Base-by-base conservation (phyloP, 2,797 vertebrate species). In the Salmo trutta region DNA sequence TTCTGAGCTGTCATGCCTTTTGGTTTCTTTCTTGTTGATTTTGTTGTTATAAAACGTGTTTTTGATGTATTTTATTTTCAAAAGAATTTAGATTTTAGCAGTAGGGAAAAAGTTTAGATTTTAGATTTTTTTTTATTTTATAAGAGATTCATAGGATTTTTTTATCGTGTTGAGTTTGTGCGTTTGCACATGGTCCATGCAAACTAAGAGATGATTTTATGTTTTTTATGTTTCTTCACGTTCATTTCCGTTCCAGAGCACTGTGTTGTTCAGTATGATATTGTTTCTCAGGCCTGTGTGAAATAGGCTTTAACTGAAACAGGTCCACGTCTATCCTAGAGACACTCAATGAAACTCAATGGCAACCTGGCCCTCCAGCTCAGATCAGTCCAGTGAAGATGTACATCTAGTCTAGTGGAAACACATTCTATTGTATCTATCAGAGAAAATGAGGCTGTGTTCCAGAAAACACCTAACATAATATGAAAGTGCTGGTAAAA, bases 401-500 rank as follows among this genome's bases (percentile, higher is more conserved):
- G 41, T 47, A 59, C 16, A 59, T 5, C 17, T 19, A 2, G 66
- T 68, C 66, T 33, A 68, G 15, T 68, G 12, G 17, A 17, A 7
- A 68, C 6, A 2, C 29, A 80, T 74, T 75, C 76, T 70, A 68
- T 87, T 76, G 77, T 84, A 83, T 89, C 82, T 86, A 84, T 87
- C 52, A 31, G 80, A 78, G 77, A 82, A 88, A 82, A 86, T 91
- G 89, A 91, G 91, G 88, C 89, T 92, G 90, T 90, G 87, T 80
- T 84, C 82, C 86, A 85, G 83, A 82, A 82, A 88, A 85, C 85
- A 86, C 88, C 90, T 87, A 86, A 86, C 79, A 88, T 81, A 90
- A 86, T 87, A 86, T 91, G 89, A 86, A 92, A 91, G 92, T 93
- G 92, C 90, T 88, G 91, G 91, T 92, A 89, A 87, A 84, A 84